Base-by-base conservation (phyloP, 2,797 vertebrate species). In the Geotrypetes seraphini region DNA sequence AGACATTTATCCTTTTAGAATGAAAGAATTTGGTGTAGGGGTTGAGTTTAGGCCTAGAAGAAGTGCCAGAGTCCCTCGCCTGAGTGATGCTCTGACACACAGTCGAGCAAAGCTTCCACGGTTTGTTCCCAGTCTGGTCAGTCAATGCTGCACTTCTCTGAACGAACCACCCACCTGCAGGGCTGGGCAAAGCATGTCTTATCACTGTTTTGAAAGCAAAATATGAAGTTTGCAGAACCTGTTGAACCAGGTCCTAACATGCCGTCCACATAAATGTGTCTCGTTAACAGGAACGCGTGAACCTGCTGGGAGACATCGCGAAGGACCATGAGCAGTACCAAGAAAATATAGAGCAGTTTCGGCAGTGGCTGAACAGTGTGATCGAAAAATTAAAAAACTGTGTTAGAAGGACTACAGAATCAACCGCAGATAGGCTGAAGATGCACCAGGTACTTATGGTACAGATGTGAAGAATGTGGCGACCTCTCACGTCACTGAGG, bases 281-380 rank as follows among this genome's bases (percentile, higher is more conserved):
- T 19, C 52, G 50, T 16, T 69, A 44, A 19, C 69, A 98, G 95
- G 84, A 87, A 30, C 83, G 87, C 28, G 79, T 91, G 50, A 25
- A 46, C 10, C 46, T 85, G 54, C 88, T 96, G 43, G 73, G 88
- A 54, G 85, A 63, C 50, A 73, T 91, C 22, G 75, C 79, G 7
- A 75, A 64, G 39, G 87, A 96, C 26, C 92, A 98, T 1, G 78
- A 86, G 60, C 59, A 16, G 5, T 88, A 86, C 69, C 76, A 74
- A 15, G 7, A 49, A 10, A 47, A 42, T 0, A 32, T 85, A 46
- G 67, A 78, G 7, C 71, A 71, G 52, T 94, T 97, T 64, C 84
- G 84, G 39, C 64, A 40, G 2, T 97, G 91, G 92, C 78, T 96
- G 57, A 63, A 69, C 22, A 62, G 57, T 2, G 79, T 85, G 58